These are phyloP conservation scores for Kryptolebias ocellatus DNA, from an alignment of 2,797 vertebrate species.

Conservation along the genomic window DNA sequence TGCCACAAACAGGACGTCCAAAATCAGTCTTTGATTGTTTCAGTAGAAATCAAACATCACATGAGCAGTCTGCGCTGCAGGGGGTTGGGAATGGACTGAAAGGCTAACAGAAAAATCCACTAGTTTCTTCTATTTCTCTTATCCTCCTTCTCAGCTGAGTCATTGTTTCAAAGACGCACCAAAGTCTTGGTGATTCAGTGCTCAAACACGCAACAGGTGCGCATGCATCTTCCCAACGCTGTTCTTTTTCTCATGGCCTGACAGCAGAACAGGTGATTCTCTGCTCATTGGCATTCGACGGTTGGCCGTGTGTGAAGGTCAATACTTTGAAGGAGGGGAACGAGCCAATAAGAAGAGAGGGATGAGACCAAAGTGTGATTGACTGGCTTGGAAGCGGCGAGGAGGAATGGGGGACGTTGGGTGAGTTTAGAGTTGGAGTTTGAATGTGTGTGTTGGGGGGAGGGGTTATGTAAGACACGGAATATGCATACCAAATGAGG, in stretches of 20 bases:
- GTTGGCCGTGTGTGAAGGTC: constrained; percentile 72
- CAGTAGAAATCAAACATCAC: not conserved
- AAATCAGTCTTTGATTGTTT: not conserved
- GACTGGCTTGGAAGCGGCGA: constrained; percentile 49
- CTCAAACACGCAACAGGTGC: constrained; percentile 67
- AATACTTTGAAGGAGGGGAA: constrained; percentile 68
- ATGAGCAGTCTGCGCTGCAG: not conserved
- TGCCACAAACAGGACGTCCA: not conserved
- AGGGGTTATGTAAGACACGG: constrained; percentile 37
- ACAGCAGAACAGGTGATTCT: constrained; percentile 59
- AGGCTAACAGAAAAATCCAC: constrained; percentile 27
- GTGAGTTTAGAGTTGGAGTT: not conserved
- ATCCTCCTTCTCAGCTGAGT: constrained; percentile 29
- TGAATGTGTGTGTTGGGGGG: not conserved
- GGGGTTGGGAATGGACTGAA: constrained; percentile 4
- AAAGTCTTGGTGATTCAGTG: constrained; percentile 19
- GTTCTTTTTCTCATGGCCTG: constrained; percentile 21
- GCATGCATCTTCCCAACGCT: constrained; percentile 4
- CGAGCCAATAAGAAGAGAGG: constrained; percentile 73
- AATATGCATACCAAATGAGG: constrained; percentile 77
- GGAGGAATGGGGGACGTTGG: not conserved
- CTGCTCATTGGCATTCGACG: constrained; percentile 67
- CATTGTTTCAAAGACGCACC: constrained; percentile 38
- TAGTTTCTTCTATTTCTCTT: constrained; percentile 24
- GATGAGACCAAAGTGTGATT: constrained; percentile 72